These are phyloP conservation scores for Rhizoglyphus robini DNA, from an alignment of 1,140 invertebrate genomes.

Conservation along the genomic window DNA sequence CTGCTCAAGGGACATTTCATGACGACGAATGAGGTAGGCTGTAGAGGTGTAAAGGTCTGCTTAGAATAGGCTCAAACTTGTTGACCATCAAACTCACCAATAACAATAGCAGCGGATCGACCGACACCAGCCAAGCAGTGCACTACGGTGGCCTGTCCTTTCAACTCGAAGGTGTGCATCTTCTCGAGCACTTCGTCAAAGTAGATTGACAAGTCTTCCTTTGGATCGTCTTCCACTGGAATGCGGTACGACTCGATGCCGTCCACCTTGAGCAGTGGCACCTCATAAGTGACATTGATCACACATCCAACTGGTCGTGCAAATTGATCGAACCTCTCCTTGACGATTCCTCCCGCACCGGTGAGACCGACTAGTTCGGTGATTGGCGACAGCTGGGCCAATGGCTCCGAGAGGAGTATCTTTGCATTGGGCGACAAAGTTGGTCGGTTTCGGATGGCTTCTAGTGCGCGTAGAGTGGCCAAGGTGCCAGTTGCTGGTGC, in stretches of 20 bases:
- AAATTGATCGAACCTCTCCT: no score
- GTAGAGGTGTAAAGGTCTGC: neutral
- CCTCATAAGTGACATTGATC: no score
- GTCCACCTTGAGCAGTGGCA: neutral
- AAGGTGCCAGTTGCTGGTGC: no score
- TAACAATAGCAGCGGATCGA: neutral
- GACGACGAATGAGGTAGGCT: neutral
- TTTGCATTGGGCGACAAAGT: no score
- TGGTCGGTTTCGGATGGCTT: no score
- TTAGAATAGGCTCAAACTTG: neutral
- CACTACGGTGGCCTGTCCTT: neutral
- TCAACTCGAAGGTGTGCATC: neutral
- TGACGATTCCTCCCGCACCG: no score
- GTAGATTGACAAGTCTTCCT: no score
- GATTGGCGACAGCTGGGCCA: no score
- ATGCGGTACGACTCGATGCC: neutral
- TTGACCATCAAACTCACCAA: neutral
- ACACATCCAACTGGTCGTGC: no score
- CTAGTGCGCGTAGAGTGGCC: no score
- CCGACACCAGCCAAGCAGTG: neutral
- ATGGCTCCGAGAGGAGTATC: no score
- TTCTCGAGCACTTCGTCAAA: neutral
- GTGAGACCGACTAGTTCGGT: no score
- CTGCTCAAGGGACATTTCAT: neutral
- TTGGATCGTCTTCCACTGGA: neutral